Base-by-base conservation (phyloP, 2,888 invertebrate genomes). In the Andrena camellia region DNA sequence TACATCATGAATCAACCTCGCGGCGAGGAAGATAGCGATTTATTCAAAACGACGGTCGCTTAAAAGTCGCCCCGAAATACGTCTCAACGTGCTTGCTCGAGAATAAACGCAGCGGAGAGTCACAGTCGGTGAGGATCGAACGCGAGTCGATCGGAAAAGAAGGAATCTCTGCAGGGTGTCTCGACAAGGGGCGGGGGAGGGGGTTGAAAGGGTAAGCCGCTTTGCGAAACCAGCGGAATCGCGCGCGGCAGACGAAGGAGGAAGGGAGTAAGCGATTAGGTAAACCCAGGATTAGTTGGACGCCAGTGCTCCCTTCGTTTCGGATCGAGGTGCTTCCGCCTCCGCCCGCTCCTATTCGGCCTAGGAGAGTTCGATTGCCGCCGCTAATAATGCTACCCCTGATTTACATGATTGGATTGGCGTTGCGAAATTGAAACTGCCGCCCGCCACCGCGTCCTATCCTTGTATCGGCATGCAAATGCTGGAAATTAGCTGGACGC, bases 401-500 rank as follows among this genome's bases (percentile, higher is more conserved):
- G 93, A 94, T 94, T 94, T 94, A 94, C 94, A 94, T 93, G 93
- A 94, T 94, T 94, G 93, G 92, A 93, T 93, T 90, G 93, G 91
- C 92, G 91, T 93, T 91, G 90, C 93, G 93, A 92, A 93, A 94
- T 93, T 93, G 93, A 93, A 94, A 93, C 92, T 91, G 88, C 86
- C 70, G 73, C 77, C 76, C 74, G 76, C 60, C 81, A 62, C 35
- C 62, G 64, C 17, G 68, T 29, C 57, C 50, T 31, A 29, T 64
- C 78, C 78, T 83, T 88, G 88, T 88, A 88, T 88, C 87, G 86
- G 50, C 73, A 78, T 83, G 85, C 78, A 80, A 82, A 84, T 84
- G 82, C 81, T 86, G 66, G 82, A 85, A 88, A 86, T 88, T 88
- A 86, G 82, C 71, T 83, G 67, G 76, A 67, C 48, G 63, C 75